Conservation (phyloP, 2,113 vertebrate species). For the Apteryx mantelli region DNA sequence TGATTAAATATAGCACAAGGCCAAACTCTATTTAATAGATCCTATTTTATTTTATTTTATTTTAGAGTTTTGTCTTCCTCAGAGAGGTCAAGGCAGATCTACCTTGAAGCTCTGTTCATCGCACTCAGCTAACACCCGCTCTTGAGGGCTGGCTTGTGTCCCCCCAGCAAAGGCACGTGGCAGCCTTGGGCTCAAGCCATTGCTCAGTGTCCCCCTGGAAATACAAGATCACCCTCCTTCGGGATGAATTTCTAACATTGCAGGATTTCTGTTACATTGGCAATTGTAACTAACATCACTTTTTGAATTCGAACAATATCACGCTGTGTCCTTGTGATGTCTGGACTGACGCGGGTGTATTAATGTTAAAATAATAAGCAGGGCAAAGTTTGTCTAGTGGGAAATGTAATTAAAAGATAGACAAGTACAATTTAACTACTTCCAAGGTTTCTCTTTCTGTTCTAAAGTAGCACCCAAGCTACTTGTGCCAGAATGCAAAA, state of each 20-base stretch:
- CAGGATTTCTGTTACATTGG: not conserved
- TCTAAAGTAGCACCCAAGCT: not conserved
- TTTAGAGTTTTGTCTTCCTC: no score
- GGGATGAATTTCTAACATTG: not conserved
- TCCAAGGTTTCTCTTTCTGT: not conserved
- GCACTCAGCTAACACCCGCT: no score
- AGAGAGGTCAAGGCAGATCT: no score
- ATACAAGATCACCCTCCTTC: not conserved
- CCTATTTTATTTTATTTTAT: no score
- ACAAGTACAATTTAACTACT: not conserved
- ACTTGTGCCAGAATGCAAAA: not conserved
- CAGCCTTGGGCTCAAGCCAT: not conserved
- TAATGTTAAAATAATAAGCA: not conserved
- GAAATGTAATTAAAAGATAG: not conserved
- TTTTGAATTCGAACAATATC: not conserved
- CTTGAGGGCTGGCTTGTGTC: not conserved
- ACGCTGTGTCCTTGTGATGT: not conserved
- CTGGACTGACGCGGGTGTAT: not conserved
- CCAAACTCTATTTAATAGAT: not conserved
- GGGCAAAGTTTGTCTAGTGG: not conserved
- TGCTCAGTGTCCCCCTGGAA: not conserved
- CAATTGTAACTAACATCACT: not conserved
- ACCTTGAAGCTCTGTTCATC: no score
- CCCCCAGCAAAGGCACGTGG: no score
- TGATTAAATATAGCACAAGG: not conserved